phyloP scores from a whole-genome alignment of 2,113 vertebrate species.

The Rhynchopsitta pachyrhyncha region DNA sequence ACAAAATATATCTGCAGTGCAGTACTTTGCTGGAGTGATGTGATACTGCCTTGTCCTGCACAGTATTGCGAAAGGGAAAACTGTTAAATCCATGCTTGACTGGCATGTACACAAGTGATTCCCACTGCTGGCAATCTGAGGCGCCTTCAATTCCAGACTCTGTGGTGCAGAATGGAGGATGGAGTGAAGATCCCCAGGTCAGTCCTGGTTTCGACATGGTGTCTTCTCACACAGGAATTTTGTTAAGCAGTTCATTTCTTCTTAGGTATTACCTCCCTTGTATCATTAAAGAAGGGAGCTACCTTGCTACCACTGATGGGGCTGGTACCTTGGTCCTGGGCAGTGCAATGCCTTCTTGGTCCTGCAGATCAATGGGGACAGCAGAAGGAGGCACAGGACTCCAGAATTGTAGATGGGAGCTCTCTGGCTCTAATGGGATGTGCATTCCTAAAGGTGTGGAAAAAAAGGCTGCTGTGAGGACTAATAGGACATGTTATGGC shows the following conservation, averaged over 20 bases:
- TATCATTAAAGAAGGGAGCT: not conserved
- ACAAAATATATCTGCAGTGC: slow-evolving; percentile 13
- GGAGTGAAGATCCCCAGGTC: not conserved
- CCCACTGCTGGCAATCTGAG: not conserved
- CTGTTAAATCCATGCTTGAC: not conserved
- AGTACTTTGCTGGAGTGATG: not conserved
- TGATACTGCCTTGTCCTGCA: not conserved
- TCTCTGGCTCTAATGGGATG: not conserved
- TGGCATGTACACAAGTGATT: not conserved
- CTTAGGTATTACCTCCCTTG: not conserved
- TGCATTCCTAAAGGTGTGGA: not conserved
- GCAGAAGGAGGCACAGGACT: not conserved
- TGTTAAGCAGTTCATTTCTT: not conserved
- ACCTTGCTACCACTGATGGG: not conserved
- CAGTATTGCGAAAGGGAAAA: not conserved
- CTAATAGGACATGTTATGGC: not conserved
- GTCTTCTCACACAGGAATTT: not conserved
- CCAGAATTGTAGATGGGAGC: not conserved
- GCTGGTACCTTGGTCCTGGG: not conserved
- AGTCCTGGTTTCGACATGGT: not conserved
- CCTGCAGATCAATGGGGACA: not conserved
- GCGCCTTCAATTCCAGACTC: not conserved
- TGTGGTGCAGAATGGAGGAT: not conserved
- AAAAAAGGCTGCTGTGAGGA: not conserved
- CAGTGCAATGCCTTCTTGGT: not conserved